These are phyloP conservation scores for Gobio gobio DNA, from an alignment of 2,113 vertebrate genomes.

Conservation along the genomic window DNA sequence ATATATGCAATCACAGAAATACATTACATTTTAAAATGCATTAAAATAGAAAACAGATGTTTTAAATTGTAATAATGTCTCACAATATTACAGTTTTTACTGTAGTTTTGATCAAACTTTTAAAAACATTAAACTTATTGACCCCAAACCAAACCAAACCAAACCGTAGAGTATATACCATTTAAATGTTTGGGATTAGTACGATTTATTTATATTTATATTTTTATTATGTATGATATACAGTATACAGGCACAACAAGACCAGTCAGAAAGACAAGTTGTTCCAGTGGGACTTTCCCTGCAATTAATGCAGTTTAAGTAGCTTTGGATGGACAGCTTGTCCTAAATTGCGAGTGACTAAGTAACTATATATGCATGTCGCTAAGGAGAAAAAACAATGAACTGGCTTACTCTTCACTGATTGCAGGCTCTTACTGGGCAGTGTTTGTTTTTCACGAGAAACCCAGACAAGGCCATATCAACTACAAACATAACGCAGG, in stretches of 20 bases:
- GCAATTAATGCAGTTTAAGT: background rate
- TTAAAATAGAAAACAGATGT: too few relatives aligned
- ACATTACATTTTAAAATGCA: too few relatives aligned
- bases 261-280: background rate
- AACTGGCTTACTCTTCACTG: conserved; percentile 7
- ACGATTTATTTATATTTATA: too few relatives aligned
- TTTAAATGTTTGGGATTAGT: too few relatives aligned
- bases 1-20: too few relatives aligned
- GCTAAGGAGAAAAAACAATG: conserved; percentile 43
- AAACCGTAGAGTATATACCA: too few relatives aligned
- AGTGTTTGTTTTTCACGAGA: conserved; percentile 82
- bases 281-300: background rate
- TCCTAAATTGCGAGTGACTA: background rate
- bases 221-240: too few relatives aligned
- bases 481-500: conserved; percentile 78
- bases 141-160: too few relatives aligned
- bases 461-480: conserved; percentile 75
- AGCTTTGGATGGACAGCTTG: background rate
- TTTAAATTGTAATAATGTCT: too few relatives aligned
- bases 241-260: background rate
- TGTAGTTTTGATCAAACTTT: too few relatives aligned
- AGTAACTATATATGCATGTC: conserved; percentile 19
- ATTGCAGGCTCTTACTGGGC: conserved; percentile 75
- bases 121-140: too few relatives aligned
- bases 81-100: too few relatives aligned